Base-by-base conservation (phyloP, 1,140 invertebrate genomes). In the Medauroidea extradentata region DNA sequence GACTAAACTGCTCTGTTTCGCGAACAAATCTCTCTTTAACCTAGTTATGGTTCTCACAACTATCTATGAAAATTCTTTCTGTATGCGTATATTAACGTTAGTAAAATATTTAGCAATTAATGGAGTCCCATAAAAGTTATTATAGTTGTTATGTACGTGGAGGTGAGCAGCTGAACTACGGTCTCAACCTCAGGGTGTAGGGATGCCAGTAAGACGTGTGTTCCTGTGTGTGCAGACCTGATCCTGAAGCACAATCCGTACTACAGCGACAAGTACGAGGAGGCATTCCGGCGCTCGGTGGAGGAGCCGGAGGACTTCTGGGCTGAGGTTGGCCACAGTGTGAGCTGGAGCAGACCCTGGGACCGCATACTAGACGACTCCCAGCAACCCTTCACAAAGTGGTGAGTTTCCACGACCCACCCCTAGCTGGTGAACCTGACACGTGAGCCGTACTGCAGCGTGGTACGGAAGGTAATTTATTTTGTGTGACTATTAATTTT, bases 301-400 rank as follows among this genome's bases (percentile, higher is more conserved):
- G 79, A 88, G 48, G 78, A 88, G 51, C 92, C 92, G 0, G 89
- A 92, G 67, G 84, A 85, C 41, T 96, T 95, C 75, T 98, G 93
- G 93, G 82, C 79, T 4, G 85, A 94, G 65, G 80, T 90, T 11
- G 91, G 83, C 0, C 72, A 76, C 27, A 61, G 84, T 2, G 69
- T 96, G 1, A 81, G 85, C 19, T 98, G 94, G 94, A 81, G 83
- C 16, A 91, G 86, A 65, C 86, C 87, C 0, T 96, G 91, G 89
- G 75, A 84, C 3, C 85, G 84, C 71, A 90, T 96, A 3, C 65
- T 96, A 53, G 93, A 96, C 66, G 85, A 93, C 65, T 84, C 82
- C 13, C 85, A 90, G 66, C 80, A 85, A 19, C 91, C 93, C 1
- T 94, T 93, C 65, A 91, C 91, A 9, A 92, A 92, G 85, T 96